Evolutionary conservation across 1,140 invertebrate species (phyloP).

Genomic region (Lineus longissimus): DNA sequence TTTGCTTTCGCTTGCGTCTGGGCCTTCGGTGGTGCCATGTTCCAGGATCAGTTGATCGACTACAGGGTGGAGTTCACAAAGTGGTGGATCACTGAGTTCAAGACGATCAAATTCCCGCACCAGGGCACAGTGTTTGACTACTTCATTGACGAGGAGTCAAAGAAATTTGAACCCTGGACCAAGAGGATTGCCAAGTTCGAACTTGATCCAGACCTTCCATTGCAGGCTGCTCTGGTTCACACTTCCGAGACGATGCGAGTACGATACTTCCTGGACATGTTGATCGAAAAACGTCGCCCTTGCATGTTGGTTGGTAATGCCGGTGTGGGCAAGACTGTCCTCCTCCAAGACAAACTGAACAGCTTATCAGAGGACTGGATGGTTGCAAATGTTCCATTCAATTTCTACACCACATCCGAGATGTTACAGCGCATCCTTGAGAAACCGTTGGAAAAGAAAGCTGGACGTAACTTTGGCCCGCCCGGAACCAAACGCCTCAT

Average conservation of each 20-base stretch:
- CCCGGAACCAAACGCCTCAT: constrained; percentile 90
- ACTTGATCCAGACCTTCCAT: constrained; percentile 82
- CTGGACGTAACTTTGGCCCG: constrained; percentile 90
- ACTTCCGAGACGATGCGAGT: constrained; percentile 89
- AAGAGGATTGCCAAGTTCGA: constrained; percentile 86
- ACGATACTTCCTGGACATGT: constrained; percentile 81
- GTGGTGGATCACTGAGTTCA: constrained; percentile 97
- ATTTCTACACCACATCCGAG: constrained; percentile 94
- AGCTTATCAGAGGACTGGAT: constrained; percentile 80
- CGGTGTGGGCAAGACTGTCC: constrained; percentile 56
- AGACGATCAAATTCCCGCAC: constrained; percentile 85
- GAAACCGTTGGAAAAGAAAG: constrained; percentile 93
- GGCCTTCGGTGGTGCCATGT: constrained; percentile 94
- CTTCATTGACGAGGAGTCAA: constrained; percentile 84
- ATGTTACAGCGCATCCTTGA: constrained; percentile 94
- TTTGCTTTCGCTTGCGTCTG: constrained; percentile 94
- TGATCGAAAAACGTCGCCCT: constrained; percentile 83
- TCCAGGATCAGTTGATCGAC: constrained; percentile 81
- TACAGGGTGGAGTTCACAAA: constrained; percentile 93
- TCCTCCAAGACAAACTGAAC: constrained; percentile 78
- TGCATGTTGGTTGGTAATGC: constrained; percentile 91
- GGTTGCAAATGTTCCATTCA: constrained; percentile 88
- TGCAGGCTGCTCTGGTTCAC: constrained; percentile 89
- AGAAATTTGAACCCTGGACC: constrained; percentile 84
- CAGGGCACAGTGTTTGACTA: constrained; percentile 86